These are phyloP conservation scores for Eulemur albifrons DNA, from an alignment of 2,797 vertebrate species.

Conservation along the genomic window DNA sequence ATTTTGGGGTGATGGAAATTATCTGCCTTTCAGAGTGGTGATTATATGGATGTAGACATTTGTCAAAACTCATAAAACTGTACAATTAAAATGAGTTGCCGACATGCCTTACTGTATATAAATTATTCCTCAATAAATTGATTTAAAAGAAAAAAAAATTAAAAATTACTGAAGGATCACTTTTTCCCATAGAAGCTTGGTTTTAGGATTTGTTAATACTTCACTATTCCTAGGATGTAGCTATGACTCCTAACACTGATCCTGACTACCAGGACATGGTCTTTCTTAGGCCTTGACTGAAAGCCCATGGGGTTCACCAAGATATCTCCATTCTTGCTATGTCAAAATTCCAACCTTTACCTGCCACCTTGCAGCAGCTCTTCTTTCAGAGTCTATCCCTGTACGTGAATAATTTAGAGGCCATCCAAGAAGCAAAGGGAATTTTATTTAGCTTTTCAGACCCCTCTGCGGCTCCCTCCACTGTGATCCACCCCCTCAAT, in stretches of 20 bases:
- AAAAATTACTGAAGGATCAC: background rate
- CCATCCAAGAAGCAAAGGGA: background rate
- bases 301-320: background rate
- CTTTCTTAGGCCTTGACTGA: background rate
- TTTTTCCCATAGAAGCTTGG: background rate
- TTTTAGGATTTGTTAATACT: too few relatives aligned
- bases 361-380: background rate
- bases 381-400: background rate
- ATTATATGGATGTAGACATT: background rate
- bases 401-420: background rate
- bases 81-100: background rate
- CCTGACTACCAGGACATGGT: background rate
- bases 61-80: background rate
- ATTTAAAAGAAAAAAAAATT: background rate
- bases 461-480: background rate
- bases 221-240: too few relatives aligned
- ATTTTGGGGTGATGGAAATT: background rate
- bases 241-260: too few relatives aligned
- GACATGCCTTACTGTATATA: background rate
- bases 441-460: background rate
- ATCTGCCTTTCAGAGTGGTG: background rate
- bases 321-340: background rate
- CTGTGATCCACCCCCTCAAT: background rate
- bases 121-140: background rate
- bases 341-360: background rate